These are phyloP conservation scores for Tryphoninae sp. DNA, from an alignment of 2,888 invertebrate species.

Conservation along the genomic window DNA sequence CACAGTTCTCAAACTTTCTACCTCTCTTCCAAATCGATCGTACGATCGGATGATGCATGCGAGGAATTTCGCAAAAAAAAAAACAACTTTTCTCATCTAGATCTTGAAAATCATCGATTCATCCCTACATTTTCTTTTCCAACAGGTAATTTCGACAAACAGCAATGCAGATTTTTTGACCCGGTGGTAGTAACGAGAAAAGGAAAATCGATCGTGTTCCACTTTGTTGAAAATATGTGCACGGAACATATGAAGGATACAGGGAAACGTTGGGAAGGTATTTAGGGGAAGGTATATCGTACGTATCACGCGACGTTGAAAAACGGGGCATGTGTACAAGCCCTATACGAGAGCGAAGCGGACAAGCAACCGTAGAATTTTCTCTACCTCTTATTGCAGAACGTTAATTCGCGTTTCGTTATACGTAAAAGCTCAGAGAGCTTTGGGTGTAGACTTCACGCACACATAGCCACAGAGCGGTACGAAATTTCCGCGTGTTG, in stretches of 20 bases:
- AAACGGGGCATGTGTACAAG: conserved; percentile 1
- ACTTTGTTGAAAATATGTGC: conserved; percentile 47
- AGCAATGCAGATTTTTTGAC: conserved; percentile 15
- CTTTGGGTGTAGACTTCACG: not conserved
- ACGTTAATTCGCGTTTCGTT: conserved; percentile 22
- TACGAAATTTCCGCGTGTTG: conserved; percentile 29
- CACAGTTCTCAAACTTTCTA: too few relatives aligned
- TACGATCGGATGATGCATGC: too few relatives aligned
- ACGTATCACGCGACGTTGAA: conserved; percentile 52
- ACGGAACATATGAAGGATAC: conserved; percentile 6
- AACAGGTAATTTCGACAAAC: not conserved
- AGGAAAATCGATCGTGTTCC: conserved; percentile 53
- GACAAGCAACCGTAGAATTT: conserved; percentile 15
- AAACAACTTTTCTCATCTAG: too few relatives aligned
- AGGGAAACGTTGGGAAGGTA: not conserved
- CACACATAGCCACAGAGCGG: not conserved
- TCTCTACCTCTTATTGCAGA: conserved; percentile 10
- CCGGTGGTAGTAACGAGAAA: conserved; percentile 3
- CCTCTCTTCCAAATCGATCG: too few relatives aligned
- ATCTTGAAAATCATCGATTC: not conserved
- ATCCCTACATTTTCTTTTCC: not conserved
- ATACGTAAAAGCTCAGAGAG: conserved; percentile 4
- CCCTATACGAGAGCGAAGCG: not conserved
- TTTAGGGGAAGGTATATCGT: not conserved
- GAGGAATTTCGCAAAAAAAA: too few relatives aligned